phyloP scores from a whole-genome alignment of 92 coral and sea anemone species.

The Metridium senile region DNA sequence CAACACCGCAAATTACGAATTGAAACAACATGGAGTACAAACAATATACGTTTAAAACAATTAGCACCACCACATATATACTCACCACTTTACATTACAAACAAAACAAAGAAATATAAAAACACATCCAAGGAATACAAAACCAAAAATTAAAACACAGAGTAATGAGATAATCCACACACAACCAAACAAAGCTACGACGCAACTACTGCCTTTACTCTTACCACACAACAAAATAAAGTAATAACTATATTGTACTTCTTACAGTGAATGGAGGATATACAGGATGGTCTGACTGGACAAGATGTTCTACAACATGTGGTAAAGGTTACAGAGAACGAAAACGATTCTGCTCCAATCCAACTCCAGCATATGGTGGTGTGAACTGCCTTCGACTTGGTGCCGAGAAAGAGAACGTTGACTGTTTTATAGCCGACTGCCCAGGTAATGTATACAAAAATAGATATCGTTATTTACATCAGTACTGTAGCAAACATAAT shows the following conservation, averaged over 20 bases:
- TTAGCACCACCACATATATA: too few species aligned
- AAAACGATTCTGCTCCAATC: conserved; percentile 77
- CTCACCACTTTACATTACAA: too few species aligned
- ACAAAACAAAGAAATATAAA: too few species aligned
- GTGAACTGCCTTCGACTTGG: conserved; percentile 87
- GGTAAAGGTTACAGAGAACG: conserved; percentile 85
- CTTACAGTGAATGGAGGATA: conserved; percentile 85
- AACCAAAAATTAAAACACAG: too few species aligned
- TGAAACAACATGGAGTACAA: too few species aligned
- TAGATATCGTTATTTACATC: not conserved
- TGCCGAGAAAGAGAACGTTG: conserved; percentile 70
- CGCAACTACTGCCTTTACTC: not conserved
- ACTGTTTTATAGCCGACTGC: conserved; percentile 89
- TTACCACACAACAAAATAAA: not conserved
- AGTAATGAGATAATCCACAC: too few species aligned
- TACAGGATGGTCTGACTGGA: conserved; percentile 94
- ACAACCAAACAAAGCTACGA: not conserved
- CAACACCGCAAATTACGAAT: too few species aligned
- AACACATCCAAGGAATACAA: too few species aligned
- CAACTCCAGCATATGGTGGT: conserved; percentile 91
- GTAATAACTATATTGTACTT: not conserved
- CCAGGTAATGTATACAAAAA: conserved; percentile 88
- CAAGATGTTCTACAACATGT: conserved; percentile 82
- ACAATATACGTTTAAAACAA: too few species aligned
- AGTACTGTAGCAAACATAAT: too few species aligned